Percentiles rank a stretch among this genome's conserved stretches.
These are phyloP conservation scores for Heliconius hewitsoni DNA, from an alignment of 1,140 invertebrate genomes.

Conservation along the genomic window DNA sequence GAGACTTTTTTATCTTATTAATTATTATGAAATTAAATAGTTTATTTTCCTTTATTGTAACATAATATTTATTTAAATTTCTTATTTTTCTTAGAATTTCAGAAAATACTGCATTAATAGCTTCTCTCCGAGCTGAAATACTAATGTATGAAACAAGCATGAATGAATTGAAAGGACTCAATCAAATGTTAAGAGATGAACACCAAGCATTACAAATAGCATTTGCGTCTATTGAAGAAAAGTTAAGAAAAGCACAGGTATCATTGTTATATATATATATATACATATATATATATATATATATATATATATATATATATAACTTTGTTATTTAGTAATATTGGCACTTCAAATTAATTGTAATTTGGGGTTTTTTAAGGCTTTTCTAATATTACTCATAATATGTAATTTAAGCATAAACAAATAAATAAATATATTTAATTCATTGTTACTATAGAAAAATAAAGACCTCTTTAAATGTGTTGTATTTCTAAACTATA, in stretches of 20 bases:
- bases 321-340: background rate
- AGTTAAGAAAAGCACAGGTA: conserved; percentile 91
- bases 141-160: conserved; percentile 84
- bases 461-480: background rate
- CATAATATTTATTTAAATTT: background rate
- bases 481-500: background rate
- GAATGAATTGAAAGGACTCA: conserved; percentile 89
- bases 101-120: conserved; percentile 86
- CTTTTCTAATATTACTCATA: background rate
- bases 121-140: conserved; percentile 85
- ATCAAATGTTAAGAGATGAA: conserved; percentile 95
- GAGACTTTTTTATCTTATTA: no score
- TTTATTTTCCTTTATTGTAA: no score
- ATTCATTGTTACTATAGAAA: background rate
- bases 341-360: background rate
- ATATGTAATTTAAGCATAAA: no score
- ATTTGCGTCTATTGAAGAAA: conserved; percentile 93
- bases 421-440: background rate
- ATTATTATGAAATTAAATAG: no score
- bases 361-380: background rate
- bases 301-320: no score
- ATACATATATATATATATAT: no score
- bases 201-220: conserved; percentile 96
- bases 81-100: conserved; percentile 83
- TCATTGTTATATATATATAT: conserved; percentile 11